Percentiles rank a stretch among this genome's conserved stretches.
These are phyloP conservation scores for Tachina grossa DNA, from an alignment of 2,888 invertebrate genomes.

Conservation along the genomic window DNA sequence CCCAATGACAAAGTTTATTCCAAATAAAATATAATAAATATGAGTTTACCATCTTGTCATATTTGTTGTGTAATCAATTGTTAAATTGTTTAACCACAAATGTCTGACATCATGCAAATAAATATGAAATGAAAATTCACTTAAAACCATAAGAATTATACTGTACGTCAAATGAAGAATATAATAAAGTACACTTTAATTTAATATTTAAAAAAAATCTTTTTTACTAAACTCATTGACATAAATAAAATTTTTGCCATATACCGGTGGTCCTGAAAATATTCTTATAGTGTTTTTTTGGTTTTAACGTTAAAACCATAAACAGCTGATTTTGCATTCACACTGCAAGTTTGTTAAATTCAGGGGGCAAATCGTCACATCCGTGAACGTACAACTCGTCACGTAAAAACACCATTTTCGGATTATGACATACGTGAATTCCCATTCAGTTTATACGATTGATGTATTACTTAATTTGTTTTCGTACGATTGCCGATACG, in stretches of 20 bases:
- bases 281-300: no score
- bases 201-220: background rate
- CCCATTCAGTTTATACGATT: no score
- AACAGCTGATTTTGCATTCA: no score
- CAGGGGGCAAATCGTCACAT: no score
- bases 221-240: background rate
- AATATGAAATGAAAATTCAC: constrained; percentile 4
- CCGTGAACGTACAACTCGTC: no score
- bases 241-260: background rate
- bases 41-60: constrained; percentile 39
- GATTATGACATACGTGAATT: no score
- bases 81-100: constrained; percentile 66
- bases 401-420: no score
- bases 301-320: no score
- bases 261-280: background rate
- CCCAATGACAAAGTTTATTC: constrained; percentile 28
- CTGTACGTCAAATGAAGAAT: background rate
- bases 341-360: no score
- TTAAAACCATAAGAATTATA: background rate
- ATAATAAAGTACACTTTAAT: background rate
- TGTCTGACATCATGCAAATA: constrained; percentile 27
- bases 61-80: constrained; percentile 68
- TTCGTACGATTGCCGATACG: no score
- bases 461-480: no score
- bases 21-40: constrained; percentile 28